phyloP scores from a whole-genome alignment of 2,797 vertebrate species.

The Platyrinchus mystaceus region DNA sequence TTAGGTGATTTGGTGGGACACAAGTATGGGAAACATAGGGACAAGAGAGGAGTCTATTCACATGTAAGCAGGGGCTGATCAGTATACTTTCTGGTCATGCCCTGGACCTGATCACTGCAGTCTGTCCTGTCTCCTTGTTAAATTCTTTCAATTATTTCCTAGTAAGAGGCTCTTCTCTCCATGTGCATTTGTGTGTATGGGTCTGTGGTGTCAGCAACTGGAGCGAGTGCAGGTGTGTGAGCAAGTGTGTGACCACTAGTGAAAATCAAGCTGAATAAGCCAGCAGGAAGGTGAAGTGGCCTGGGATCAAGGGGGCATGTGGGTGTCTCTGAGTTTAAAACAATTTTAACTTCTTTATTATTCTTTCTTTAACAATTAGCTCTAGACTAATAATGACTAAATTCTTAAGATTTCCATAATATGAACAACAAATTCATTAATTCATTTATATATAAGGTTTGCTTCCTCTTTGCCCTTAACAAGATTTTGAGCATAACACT shows the following conservation, averaged over 20 bases:
- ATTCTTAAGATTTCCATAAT: background rate
- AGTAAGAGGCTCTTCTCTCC: background rate
- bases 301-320: background rate
- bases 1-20: background rate
- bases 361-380: background rate
- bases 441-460: background rate
- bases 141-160: background rate
- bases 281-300: background rate
- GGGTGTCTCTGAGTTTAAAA: background rate
- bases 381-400: background rate
- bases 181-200: rapidly evolving
- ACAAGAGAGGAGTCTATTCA: background rate
- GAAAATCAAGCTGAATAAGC: background rate
- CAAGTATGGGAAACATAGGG: background rate
- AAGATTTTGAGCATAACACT: background rate
- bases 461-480: background rate
- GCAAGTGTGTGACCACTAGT: rapidly evolving
- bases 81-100: no score
- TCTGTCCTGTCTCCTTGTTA: background rate
- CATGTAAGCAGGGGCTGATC: background rate
- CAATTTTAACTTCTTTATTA: background rate
- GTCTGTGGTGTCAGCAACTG: background rate
- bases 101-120: background rate
- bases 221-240: rapidly evolving
- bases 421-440: background rate